Conservation (phyloP, 2,797 vertebrate genomes). For the Arnoldichthys spilopterus region DNA sequence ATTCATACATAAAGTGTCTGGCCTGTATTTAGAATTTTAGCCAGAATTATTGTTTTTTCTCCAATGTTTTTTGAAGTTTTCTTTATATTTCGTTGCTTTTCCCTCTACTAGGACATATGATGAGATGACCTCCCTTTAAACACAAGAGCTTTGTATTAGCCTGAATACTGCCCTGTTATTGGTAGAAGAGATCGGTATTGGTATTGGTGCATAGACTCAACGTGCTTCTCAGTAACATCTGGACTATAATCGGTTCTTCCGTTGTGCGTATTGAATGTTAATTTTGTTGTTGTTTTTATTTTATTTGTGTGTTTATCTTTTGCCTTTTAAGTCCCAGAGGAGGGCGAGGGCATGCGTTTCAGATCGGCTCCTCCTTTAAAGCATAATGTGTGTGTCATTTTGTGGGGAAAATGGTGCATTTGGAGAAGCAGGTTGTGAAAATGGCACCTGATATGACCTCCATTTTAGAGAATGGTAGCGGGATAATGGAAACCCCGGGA, state of each 20-base stretch:
- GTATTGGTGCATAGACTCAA: not conserved
- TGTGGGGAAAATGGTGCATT: constrained; percentile 71
- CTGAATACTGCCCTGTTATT: not conserved
- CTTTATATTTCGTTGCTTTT: not conserved
- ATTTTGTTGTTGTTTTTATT: constrained; percentile 22
- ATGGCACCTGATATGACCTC: constrained; percentile 75
- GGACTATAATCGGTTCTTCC: constrained; percentile 33
- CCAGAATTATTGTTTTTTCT: not conserved
- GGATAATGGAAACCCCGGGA: constrained; percentile 79
- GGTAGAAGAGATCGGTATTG: not conserved
- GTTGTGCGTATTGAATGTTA: constrained; percentile 38
- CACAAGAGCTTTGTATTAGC: no score
- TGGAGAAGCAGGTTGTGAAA: constrained; percentile 72
- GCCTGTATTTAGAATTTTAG: not conserved
- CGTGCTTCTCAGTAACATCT: constrained; percentile 18
- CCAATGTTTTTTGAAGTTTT: not conserved
- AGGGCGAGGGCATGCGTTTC: constrained; percentile 38
- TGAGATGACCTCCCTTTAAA: not conserved
- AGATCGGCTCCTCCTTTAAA: constrained; percentile 55
- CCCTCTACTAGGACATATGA: no score
- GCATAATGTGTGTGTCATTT: constrained; percentile 68
- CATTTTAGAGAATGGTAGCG: constrained; percentile 76
- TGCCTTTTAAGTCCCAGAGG: constrained; percentile 50
- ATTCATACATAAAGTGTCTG: not conserved
- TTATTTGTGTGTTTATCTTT: constrained; percentile 45